phyloP scores from a whole-genome alignment of 2,888 invertebrate species.

The Caenorhabditis wallacei region DNA sequence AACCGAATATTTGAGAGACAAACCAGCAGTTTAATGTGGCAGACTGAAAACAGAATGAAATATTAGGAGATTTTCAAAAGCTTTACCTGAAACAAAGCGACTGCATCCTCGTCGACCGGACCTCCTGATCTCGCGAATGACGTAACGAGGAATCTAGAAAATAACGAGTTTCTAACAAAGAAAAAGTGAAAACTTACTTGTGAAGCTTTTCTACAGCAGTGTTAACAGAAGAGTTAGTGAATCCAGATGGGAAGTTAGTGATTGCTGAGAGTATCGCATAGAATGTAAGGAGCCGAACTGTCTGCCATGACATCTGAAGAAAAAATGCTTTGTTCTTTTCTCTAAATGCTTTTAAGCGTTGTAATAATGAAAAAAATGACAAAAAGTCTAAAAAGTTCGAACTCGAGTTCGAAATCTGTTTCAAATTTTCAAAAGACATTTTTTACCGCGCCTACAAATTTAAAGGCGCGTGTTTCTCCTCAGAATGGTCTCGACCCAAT shows the following conservation, averaged over 20 bases:
- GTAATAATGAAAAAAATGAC: too few species aligned
- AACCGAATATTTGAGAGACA: constrained; percentile 78
- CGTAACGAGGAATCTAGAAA: constrained; percentile 71
- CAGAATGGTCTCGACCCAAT: too few species aligned
- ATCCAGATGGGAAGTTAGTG: constrained; percentile 81
- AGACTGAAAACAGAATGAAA: constrained; percentile 58
- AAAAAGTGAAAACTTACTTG: constrained; percentile 37
- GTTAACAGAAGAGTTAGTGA: constrained; percentile 80
- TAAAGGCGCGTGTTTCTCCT: too few species aligned
- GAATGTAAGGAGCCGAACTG: constrained; percentile 70
- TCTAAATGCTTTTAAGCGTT: too few species aligned
- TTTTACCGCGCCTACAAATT: too few species aligned
- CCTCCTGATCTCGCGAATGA: constrained; percentile 69
- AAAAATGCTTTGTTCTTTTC: background rate
- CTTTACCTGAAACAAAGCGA: constrained; percentile 66
- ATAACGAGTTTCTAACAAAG: background rate
- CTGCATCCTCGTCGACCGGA: constrained; percentile 64
- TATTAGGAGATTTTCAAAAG: background rate
- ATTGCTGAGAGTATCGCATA: constrained; percentile 76
- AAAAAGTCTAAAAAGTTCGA: too few species aligned
- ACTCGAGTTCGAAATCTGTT: too few species aligned
- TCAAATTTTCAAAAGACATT: too few species aligned
- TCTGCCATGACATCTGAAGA: constrained; percentile 60
- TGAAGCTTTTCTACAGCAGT: constrained; percentile 77
- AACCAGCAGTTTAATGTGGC: constrained; percentile 79